Percentiles rank a stretch among this genome's conserved stretches.
phyloP scores from a whole-genome alignment of 1,140 invertebrate species.

The Antheraea pernyi region DNA sequence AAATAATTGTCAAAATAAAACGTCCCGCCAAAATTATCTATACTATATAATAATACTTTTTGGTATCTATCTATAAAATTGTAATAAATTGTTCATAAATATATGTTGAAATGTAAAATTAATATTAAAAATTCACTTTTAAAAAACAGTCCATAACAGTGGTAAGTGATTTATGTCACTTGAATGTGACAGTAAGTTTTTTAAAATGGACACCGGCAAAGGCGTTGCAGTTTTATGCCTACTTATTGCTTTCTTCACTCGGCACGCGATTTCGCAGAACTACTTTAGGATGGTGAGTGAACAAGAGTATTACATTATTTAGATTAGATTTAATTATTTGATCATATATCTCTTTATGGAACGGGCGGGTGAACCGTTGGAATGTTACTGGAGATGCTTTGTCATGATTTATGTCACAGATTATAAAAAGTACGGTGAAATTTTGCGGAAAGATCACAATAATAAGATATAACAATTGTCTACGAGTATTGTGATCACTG shows the following conservation, averaged over 20 bases:
- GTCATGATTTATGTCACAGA: not conserved
- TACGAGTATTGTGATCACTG: no score
- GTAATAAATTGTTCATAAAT: not conserved
- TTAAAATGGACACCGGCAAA: slow-evolving; percentile 41
- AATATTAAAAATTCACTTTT: not conserved
- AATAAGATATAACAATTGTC: no score
- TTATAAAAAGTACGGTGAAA: no score
- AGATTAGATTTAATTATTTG: slow-evolving; percentile 9
- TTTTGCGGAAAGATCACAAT: no score
- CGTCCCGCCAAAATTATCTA: not conserved
- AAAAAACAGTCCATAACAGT: not conserved
- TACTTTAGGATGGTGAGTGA: slow-evolving; percentile 66
- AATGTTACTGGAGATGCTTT: not conserved
- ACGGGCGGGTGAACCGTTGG: not conserved
- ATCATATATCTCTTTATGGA: slow-evolving; percentile 3
- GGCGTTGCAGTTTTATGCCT: slow-evolving; percentile 26
- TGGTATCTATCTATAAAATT: no score
- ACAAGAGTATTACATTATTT: slow-evolving; percentile 25
- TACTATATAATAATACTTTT: not conserved
- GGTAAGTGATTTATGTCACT: not conserved
- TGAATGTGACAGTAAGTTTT: slow-evolving; percentile 20
- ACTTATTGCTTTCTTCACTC: slow-evolving; percentile 66
- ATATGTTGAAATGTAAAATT: not conserved
- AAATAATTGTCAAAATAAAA: slow-evolving; percentile 17
- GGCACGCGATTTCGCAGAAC: slow-evolving; percentile 51